Percentiles rank a stretch among this genome's conserved stretches.
Evolutionary conservation across 2,888 invertebrate genomes (phyloP).

Genomic region (Ligdia adustata): DNA sequence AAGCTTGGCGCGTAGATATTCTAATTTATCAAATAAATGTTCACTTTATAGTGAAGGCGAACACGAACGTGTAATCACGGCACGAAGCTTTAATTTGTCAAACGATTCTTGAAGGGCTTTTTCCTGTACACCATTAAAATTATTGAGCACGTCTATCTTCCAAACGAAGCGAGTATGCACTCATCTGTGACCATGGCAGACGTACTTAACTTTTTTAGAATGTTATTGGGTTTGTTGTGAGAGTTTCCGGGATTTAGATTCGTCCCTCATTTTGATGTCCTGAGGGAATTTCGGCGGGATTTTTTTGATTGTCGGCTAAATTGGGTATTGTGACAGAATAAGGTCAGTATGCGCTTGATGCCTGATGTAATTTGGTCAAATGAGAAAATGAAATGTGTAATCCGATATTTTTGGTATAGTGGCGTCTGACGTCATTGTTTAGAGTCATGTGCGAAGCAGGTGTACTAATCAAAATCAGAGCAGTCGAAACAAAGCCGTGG

Average conservation of each 20-base stretch:
- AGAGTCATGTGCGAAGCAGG: not conserved
- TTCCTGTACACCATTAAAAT: slow-evolving; percentile 32
- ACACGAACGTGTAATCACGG: slow-evolving; percentile 45
- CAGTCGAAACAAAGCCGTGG: slow-evolving; percentile 6
- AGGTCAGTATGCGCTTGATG: slow-evolving; percentile 30
- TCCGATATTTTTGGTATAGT: slow-evolving; percentile 10
- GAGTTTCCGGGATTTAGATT: slow-evolving; percentile 32
- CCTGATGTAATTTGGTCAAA: slow-evolving; percentile 24
- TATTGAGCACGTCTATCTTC: slow-evolving; percentile 25
- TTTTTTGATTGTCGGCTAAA: slow-evolving; percentile 36
- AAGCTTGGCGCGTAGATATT: slow-evolving; percentile 25
- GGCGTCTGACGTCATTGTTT: slow-evolving; percentile 1
- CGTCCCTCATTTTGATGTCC: slow-evolving; percentile 36
- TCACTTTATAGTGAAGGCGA: slow-evolving; percentile 56
- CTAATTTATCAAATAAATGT: slow-evolving; percentile 53
- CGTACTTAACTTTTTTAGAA: slow-evolving; percentile 25
- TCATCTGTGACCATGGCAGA: slow-evolving; percentile 17
- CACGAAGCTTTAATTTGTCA: slow-evolving; percentile 54
- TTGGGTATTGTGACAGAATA: slow-evolving; percentile 36
- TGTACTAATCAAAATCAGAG: slow-evolving; percentile 12
- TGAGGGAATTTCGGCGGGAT: slow-evolving; percentile 31
- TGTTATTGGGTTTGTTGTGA: slow-evolving; percentile 28
- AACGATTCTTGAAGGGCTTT: slow-evolving; percentile 41
- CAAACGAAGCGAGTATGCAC: slow-evolving; percentile 22
- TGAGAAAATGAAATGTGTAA: slow-evolving; percentile 20